Conservation (phyloP, 2,888 invertebrate genomes). For the Troglohyphantes excavatus region DNA sequence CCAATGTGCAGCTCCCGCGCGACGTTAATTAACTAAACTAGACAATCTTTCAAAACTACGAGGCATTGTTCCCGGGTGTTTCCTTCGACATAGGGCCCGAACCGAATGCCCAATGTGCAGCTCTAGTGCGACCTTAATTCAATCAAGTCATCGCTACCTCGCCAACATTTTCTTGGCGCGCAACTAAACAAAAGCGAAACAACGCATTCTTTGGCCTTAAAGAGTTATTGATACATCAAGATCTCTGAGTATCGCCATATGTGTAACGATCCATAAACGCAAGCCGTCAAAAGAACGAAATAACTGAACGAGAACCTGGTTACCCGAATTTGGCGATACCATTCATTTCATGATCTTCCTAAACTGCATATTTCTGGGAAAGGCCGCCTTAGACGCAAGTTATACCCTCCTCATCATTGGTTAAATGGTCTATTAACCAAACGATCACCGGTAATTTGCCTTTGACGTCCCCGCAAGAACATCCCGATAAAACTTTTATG, state of each 20-base stretch:
- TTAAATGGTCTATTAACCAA: constrained; percentile 1
- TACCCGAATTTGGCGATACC: background rate
- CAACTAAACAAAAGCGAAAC: no score
- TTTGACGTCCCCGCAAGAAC: background rate
- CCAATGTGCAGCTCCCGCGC: no score
- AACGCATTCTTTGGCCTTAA: no score
- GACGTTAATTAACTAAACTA: no score
- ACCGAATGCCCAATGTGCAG: no score
- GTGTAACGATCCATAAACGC: background rate
- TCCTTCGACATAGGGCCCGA: no score
- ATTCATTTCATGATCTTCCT: background rate
- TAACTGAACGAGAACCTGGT: background rate
- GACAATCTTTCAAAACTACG: no score
- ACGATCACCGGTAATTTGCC: background rate
- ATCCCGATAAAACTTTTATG: background rate
- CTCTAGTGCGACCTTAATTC: no score
- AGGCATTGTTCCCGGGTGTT: no score
- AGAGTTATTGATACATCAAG: background rate
- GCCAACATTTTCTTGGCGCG: no score
- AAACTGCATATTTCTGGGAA: no score
- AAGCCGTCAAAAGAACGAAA: background rate
- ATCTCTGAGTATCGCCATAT: background rate
- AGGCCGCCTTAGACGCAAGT: background rate
- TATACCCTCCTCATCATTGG: background rate
- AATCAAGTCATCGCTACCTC: no score